A percentile compares a stretch with the other conserved stretches of the same genome.
Conservation (phyloP, 2,113 vertebrate genomes). For the Halcyon malimbica region DNA sequence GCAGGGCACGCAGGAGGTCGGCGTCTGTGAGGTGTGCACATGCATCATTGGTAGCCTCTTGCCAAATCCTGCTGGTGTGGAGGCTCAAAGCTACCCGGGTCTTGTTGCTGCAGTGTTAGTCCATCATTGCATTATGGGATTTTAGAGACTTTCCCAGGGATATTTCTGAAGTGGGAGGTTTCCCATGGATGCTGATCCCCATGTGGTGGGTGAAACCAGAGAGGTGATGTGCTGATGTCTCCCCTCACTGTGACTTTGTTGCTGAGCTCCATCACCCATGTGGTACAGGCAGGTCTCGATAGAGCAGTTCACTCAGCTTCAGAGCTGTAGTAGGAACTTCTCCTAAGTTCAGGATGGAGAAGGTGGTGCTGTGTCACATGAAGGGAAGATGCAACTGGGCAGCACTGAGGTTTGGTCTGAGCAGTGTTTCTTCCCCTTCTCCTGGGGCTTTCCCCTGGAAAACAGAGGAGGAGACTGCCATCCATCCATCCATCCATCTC, state of each 20-base stretch:
- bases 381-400: background rate
- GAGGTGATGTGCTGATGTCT: background rate
- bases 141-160: background rate
- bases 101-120: background rate
- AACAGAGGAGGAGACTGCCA: background rate
- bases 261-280: background rate
- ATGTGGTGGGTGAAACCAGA: background rate
- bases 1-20: background rate
- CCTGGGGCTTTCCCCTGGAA: background rate
- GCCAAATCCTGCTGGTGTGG: background rate
- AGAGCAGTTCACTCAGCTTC: background rate
- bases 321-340: background rate
- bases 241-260: background rate
- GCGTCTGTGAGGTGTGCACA: background rate
- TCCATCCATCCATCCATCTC: background rate
- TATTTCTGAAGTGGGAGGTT: background rate
- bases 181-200: background rate
- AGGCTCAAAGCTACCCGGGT: background rate
- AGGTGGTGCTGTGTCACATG: rapidly evolving
- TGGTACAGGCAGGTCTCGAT: rapidly evolving
- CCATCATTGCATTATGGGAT: background rate
- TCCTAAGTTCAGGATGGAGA: background rate
- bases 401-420: background rate
- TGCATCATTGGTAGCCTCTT: background rate
- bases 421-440: background rate